These are phyloP conservation scores for Panagrolaimus sp. DNA, from an alignment of 1,140 invertebrate genomes.

Conservation along the genomic window DNA sequence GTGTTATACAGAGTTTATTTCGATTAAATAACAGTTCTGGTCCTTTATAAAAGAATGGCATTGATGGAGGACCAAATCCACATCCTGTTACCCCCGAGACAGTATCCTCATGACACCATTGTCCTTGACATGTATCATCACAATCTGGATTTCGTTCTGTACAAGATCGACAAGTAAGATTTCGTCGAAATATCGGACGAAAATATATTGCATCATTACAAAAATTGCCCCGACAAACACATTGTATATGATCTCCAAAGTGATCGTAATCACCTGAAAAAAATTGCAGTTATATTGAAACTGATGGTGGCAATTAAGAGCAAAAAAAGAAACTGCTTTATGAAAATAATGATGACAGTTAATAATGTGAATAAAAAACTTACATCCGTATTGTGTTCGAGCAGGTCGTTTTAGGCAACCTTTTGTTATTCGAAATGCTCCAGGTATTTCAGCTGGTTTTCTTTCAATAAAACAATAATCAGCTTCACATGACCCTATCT, in stretches of 20 bases:
- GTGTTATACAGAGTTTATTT: conserved; percentile 44
- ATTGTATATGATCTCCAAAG: conserved; percentile 43
- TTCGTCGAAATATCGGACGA: conserved; percentile 25
- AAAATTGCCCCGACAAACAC: conserved; percentile 48
- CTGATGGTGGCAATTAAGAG: too few species aligned
- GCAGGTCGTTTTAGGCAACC: conserved; percentile 47
- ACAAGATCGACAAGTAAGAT: conserved; percentile 48
- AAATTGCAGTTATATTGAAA: too few species aligned
- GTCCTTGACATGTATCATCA: conserved; percentile 38
- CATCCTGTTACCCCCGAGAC: conserved; percentile 37
- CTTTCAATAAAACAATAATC: conserved; percentile 53
- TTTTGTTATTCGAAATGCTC: conserved; percentile 46
- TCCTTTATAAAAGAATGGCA: conserved; percentile 50
- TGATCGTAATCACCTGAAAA: conserved; percentile 54
- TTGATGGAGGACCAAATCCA: conserved; percentile 51
- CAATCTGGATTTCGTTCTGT: conserved; percentile 39
- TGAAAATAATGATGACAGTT: too few species aligned
- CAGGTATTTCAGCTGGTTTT: conserved; percentile 45
- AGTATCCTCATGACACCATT: conserved; percentile 52
- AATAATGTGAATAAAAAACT: too few species aligned
- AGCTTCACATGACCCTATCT: conserved; percentile 51
- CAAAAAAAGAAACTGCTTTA: too few species aligned
- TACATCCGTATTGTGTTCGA: conserved; percentile 43
- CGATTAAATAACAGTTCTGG: conserved; percentile 40
- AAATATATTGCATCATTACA: conserved; percentile 52